Base-by-base conservation (phyloP, 1,140 invertebrate genomes). In the Drosophila carrolli region DNA sequence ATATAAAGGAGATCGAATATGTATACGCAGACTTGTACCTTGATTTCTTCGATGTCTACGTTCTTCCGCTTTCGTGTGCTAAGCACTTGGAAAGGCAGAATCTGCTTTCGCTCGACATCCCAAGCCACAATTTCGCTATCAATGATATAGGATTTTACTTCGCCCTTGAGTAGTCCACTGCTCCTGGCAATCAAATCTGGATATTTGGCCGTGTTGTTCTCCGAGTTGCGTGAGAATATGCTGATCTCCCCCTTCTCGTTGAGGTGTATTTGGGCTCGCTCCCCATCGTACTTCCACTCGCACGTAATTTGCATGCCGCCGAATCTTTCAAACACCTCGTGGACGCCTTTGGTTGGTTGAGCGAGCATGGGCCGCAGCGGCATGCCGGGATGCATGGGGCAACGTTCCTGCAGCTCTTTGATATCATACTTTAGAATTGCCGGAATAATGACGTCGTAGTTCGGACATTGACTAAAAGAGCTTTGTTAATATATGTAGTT, bases 201-300 rank as follows among this genome's bases (percentile, higher is more conserved):
- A 95, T 99, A 99, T 91, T 99, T 99, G 27, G 94, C 94, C 0
- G 99, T 99, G 92, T 99, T 99, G 92, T 99, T 95, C 94, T 99
- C 99, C 92, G 99, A 98, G 94, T 99, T 99, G 58, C 99, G 93
- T 91, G 98, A 99, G 93, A 97, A 99, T 66, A 99, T 97, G 50
- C 91, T 95, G 1, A 98, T 94, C 13, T 94, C 93, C 0, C 96
- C 95, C 76, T 95, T 93, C 46, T 96, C 94, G 29, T 93, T 81
- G 1, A 96, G 92, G 88, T 98, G 97, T 78, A 98, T 97, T 95
- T 99, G 99, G 5, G 98, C 99, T 90, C 99, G 93, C 94, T 99
- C 99, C 5, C 99, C 99, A 93, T 99, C 99, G 93, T 99, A 99
- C 93, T 99, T 99, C 95, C 96, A 99, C 94, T 99, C 99, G 92